These are phyloP conservation scores for Eupithecia exiguata DNA, from an alignment of 2,888 invertebrate genomes.

Conservation along the genomic window DNA sequence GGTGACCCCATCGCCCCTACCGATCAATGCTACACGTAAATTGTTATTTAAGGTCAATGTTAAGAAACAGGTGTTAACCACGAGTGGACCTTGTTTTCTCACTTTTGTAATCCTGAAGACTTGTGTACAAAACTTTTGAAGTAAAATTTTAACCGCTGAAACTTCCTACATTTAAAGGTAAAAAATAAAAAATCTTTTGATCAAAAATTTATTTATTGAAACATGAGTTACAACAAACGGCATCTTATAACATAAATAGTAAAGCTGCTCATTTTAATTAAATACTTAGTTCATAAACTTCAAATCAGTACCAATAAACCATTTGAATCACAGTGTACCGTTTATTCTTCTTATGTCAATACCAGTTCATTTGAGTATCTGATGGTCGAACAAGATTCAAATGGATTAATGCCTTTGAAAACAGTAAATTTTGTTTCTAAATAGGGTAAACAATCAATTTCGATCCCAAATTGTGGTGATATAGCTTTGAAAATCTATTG, in stretches of 20 bases:
- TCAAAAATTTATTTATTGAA: slow-evolving; percentile 79
- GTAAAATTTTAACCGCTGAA: not conserved
- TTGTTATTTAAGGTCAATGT: slow-evolving; percentile 76
- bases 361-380: not conserved
- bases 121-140: not conserved
- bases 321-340: slow-evolving; percentile 29
- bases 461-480: slow-evolving; percentile 68
- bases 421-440: slow-evolving; percentile 60
- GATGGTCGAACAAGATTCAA: slow-evolving; percentile 29
- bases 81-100: slow-evolving; percentile 17
- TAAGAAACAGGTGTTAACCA: slow-evolving; percentile 47
- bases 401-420: slow-evolving; percentile 35
- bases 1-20: slow-evolving; percentile 42
- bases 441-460: slow-evolving; percentile 56
- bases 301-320: slow-evolving; percentile 33
- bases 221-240: slow-evolving; percentile 84
- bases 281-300: slow-evolving; percentile 37
- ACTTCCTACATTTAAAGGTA: not conserved
- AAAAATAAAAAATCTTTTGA: slow-evolving; percentile 50
- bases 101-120: not conserved
- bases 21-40: slow-evolving; percentile 66
- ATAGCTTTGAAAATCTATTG: slow-evolving; percentile 34
- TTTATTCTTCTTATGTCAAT: slow-evolving; percentile 1
- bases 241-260: slow-evolving; percentile 82
- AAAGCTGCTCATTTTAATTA: slow-evolving; percentile 75